Percentiles rank a stretch among this genome's conserved stretches.
Evolutionary conservation across 2,888 invertebrate species (phyloP).

Genomic region (Bellardia pandia): DNA sequence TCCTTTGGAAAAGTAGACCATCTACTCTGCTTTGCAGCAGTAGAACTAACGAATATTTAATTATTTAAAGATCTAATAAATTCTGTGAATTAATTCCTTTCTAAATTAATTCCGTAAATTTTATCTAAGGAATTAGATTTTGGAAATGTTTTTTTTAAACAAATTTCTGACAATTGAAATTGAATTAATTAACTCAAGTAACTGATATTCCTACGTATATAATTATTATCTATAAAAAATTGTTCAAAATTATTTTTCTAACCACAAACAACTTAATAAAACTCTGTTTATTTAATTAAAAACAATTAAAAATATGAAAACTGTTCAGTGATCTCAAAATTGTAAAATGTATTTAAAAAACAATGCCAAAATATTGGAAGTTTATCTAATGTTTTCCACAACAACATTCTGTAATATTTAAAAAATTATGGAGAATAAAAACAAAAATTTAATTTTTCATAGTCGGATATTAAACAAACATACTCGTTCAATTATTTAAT

Average conservation of each 20-base stretch:
- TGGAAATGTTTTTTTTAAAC: too few relatives aligned
- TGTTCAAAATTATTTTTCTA: neutral
- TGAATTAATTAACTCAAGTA: too few relatives aligned
- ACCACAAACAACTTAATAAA: slow-evolving; percentile 19
- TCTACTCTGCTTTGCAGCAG: too few relatives aligned
- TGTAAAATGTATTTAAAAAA: neutral
- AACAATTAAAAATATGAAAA: neutral
- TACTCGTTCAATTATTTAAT: neutral
- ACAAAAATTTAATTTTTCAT: neutral
- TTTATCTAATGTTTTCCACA: neutral
- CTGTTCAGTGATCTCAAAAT: neutral
- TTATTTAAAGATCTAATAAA: too few relatives aligned
- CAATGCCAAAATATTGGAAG: neutral
- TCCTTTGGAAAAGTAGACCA: too few relatives aligned
- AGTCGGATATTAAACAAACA: neutral
- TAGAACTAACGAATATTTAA: too few relatives aligned
- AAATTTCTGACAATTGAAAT: too few relatives aligned
- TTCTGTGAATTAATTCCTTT: too few relatives aligned
- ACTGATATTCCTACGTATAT: neutral
- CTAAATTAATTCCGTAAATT: too few relatives aligned
- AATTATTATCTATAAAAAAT: neutral
- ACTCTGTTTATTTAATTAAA: slow-evolving; percentile 35
- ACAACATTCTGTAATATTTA: neutral
- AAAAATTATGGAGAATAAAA: neutral
- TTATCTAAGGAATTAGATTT: too few relatives aligned